Evolutionary conservation across 2,797 vertebrate genomes (phyloP), one percentile per base, ranked within the genome.

Genomic region (Acrocephalus scirpaceus): DNA sequence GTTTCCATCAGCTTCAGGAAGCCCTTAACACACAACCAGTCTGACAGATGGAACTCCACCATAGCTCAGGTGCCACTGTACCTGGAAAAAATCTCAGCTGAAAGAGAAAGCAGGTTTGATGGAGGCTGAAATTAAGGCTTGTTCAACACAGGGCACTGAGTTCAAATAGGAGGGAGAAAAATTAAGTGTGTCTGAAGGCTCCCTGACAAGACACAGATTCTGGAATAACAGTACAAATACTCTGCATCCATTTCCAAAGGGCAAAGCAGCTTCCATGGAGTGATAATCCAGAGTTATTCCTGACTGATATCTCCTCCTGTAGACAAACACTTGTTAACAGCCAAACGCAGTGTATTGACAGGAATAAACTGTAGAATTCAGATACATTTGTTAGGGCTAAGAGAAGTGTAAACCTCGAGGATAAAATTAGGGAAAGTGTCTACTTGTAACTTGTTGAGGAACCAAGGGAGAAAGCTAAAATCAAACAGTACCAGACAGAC

Each of bases 341-440:
- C 0, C 0, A 97, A 92, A 70, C 1, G 0, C 47, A 65, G 74
- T 50, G 57, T 76, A 92, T 45, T 94, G 86, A 93, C 90, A 95
- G 71, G 79, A 90, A 76, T 74, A 74, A 94, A 93, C 71, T 85
- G 82, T 29, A 79, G 74, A 88, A 86, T 62, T 88, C 72, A 84
- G 83, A 84, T 69, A 84, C 4, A 13, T 84, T 93, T 95, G 83
- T 85, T 89, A 82, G 74, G 88, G 83, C 67, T 86, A 77, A 74
- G n/a, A 83, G 65, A 93, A 81, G 60, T 69, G 45, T 86, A 96
- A 95, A 75, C 34, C 32, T 71, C 13, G 2, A 74, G 90, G 94
- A 96, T 90, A 96, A 94, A 94, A 95, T 93, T 64, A 94, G 86
- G 64, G 71, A 61, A 93, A 84, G 67, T 78, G 91, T 94, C 86